Conservation (phyloP, 2,888 invertebrate genomes). For the Nomada hirtipes region DNA sequence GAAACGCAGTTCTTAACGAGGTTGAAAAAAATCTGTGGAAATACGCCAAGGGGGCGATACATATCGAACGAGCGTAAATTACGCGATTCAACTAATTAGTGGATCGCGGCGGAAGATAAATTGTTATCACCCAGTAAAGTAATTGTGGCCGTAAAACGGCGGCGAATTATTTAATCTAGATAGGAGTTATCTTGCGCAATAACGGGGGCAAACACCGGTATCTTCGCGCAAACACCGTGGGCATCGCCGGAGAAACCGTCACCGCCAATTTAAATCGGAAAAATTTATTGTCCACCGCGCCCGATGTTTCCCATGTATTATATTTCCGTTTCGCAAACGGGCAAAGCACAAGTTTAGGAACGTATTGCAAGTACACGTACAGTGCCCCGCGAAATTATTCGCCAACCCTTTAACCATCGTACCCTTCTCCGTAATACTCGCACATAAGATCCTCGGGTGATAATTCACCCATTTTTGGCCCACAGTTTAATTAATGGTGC, state of each 20-base stretch:
- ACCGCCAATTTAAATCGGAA: constrained; percentile 11
- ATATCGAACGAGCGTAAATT: neutral
- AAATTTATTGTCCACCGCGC: neutral
- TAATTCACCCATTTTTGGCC: no score
- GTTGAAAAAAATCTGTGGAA: neutral
- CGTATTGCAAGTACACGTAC: no score
- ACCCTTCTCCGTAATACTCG: no score
- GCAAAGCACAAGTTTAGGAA: no score
- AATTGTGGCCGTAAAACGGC: constrained; percentile 17
- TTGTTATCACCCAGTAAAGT: constrained; percentile 25
- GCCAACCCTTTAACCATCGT: no score
- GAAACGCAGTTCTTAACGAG: no score
- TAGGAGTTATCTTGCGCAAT: constrained; percentile 32
- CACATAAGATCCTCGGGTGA: no score
- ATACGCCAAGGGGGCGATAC: neutral
- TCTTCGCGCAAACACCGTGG: neutral
- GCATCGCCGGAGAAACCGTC: neutral
- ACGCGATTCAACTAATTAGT: constrained; percentile 24
- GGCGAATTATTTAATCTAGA: constrained; percentile 52
- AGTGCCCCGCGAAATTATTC: no score
- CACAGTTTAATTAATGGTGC: no score
- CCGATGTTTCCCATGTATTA: neutral
- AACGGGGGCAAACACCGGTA: constrained; percentile 16
- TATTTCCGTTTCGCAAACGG: neutral
- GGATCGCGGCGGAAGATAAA: constrained; percentile 22